Percentiles rank a stretch among this genome's conserved stretches.
Evolutionary conservation across 2,888 invertebrate species (phyloP).

Genomic region (Microplitis manilae): DNA sequence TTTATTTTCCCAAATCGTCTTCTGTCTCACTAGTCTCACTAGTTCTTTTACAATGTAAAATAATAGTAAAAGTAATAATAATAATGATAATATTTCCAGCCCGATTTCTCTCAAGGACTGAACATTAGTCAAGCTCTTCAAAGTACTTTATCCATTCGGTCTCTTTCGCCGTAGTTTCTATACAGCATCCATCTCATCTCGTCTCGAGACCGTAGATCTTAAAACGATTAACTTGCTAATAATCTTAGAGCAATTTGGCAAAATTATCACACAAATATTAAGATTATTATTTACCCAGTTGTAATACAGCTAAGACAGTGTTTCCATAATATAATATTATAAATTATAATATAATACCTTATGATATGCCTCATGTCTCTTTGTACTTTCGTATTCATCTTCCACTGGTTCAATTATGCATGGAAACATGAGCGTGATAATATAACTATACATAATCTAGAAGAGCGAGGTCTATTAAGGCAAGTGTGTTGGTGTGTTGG

Average conservation of each 20-base stretch:
- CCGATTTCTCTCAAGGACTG: background rate
- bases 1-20: slow-evolving; percentile 12
- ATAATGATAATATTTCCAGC: background rate
- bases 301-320: background rate
- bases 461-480: background rate
- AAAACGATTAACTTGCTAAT: background rate
- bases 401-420: background rate
- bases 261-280: background rate
- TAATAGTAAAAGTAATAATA: background rate
- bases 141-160: background rate
- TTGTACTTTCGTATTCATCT: background rate
- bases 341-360: background rate
- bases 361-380: background rate
- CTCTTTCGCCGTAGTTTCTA: slow-evolving; percentile 6
- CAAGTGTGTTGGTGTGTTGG: background rate
- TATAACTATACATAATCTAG: background rate
- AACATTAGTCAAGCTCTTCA: background rate
- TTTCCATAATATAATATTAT: background rate
- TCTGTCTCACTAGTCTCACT: slow-evolving; percentile 8
- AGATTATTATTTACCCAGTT: background rate
- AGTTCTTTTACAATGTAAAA: background rate
- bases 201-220: background rate
- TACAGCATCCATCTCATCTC: slow-evolving; percentile 5
- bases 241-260: background rate
- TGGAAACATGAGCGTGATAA: background rate